phyloP scores from a whole-genome alignment of 2,113 vertebrate species.

The Nothocercus nigrocapillus region DNA sequence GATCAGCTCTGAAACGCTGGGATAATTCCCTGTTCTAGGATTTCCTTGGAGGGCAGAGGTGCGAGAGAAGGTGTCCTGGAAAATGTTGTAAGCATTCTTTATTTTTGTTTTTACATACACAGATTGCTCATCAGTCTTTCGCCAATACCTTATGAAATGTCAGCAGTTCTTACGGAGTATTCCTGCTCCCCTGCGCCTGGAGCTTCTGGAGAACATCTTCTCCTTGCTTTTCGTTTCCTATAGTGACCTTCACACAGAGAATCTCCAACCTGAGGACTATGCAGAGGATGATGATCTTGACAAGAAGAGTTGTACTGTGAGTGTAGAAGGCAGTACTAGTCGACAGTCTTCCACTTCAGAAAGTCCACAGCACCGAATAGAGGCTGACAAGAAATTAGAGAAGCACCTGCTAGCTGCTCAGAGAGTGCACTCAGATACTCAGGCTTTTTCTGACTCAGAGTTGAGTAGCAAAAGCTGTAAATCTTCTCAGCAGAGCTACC shows the following conservation, averaged over 20 bases:
- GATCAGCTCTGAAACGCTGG: not conserved
- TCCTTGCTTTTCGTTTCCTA: slow-evolving; percentile 92
- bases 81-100: not conserved
- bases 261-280: slow-evolving; percentile 70
- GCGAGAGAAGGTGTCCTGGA: not conserved
- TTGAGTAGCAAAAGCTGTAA: slow-evolving; percentile 2
- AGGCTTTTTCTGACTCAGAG: not conserved
- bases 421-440: not conserved
- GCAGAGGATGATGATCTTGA: slow-evolving; percentile 75
- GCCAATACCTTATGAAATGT: slow-evolving; percentile 87
- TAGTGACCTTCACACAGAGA: slow-evolving; percentile 80
- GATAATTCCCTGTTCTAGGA: not conserved
- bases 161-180: slow-evolving; percentile 86
- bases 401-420: not conserved
- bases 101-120: slow-evolving; percentile 23
- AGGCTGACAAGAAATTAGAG: slow-evolving; percentile 47
- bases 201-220: slow-evolving; percentile 97
- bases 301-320: not conserved
- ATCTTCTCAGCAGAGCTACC: slow-evolving; percentile 45
- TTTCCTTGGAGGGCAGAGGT: not conserved
- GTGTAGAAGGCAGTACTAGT: not conserved
- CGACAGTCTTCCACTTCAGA: slow-evolving; percentile 44
- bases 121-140: slow-evolving; percentile 83
- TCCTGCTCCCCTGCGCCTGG: slow-evolving; percentile 88
- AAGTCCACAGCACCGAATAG: slow-evolving; percentile 54